phyloP scores from a whole-genome alignment of 2,888 invertebrate genomes.

The Neocrepidodera transversa region DNA sequence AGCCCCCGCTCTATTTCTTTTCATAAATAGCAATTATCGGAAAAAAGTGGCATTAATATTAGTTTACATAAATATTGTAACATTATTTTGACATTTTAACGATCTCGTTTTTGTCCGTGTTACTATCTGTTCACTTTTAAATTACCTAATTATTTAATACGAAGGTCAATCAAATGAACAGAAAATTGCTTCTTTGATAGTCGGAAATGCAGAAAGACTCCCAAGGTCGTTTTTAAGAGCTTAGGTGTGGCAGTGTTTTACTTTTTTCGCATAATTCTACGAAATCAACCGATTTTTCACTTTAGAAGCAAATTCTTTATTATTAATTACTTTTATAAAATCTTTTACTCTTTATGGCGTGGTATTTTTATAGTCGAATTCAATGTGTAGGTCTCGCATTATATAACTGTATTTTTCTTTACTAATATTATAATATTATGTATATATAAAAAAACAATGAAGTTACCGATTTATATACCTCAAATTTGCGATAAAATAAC shows the following conservation, averaged over 20 bases:
- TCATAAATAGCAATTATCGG: constrained; percentile 5
- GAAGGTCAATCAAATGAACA: constrained; percentile 25
- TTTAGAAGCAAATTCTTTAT: too few species aligned
- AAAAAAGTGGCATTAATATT: constrained; percentile 25
- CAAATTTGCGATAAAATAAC: constrained; percentile 14
- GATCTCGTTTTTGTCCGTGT: constrained; percentile 27
- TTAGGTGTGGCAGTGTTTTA: neutral
- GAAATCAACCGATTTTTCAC: too few species aligned
- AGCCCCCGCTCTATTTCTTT: neutral
- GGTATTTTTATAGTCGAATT: neutral
- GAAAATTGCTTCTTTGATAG: constrained; percentile 26
- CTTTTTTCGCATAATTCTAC: neutral
- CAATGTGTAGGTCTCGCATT: neutral
- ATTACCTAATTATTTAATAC: constrained; percentile 32
- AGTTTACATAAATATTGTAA: constrained; percentile 35
- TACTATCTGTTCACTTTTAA: constrained; percentile 29
- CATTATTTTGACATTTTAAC: constrained; percentile 35
- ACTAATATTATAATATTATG: constrained; percentile 7
- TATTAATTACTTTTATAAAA: neutral
- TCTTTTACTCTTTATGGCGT: neutral
- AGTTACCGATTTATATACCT: constrained; percentile 9
- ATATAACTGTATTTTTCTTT: too few species aligned
- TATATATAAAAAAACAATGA: constrained; percentile 10
- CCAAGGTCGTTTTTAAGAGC: neutral
- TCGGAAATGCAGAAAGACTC: constrained; percentile 9